phyloP scores from a whole-genome alignment of 2,113 vertebrate genomes.

The Probosciger aterrimus region DNA sequence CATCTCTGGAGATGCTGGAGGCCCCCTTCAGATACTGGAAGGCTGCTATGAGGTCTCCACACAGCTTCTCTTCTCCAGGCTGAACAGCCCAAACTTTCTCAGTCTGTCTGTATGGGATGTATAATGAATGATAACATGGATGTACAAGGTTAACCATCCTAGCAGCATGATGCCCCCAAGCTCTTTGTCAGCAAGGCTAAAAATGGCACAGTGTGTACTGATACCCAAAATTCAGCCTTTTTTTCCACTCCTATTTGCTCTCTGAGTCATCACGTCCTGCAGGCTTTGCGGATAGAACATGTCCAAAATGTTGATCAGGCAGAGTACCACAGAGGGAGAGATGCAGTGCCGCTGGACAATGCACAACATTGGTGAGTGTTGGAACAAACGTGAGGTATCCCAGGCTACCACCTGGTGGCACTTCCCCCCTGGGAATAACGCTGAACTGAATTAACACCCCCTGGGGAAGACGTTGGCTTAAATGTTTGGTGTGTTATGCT shows the following conservation, averaged over 20 bases:
- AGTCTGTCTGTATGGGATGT: neutral
- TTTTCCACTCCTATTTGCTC: neutral
- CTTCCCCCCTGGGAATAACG: neutral
- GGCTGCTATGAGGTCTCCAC: neutral
- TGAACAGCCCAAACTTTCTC: neutral
- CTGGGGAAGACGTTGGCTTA: neutral
- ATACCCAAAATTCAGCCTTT: neutral
- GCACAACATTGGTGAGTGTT: rapidly evolving
- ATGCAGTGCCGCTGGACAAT: rapidly evolving
- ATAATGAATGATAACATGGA: neutral
- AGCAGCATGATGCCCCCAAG: neutral
- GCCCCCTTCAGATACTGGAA: neutral
- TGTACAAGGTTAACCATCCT: neutral
- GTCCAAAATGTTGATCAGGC: neutral
- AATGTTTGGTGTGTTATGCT: neutral
- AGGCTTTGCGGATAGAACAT: neutral
- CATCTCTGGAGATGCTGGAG: neutral
- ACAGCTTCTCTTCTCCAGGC: neutral
- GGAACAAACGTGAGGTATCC: neutral
- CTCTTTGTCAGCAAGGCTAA: neutral
- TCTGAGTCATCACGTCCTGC: neutral
- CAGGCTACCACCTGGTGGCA: rapidly evolving
- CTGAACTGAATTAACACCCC: neutral
- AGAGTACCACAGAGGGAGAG: rapidly evolving
- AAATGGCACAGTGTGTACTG: rapidly evolving